Evolutionary conservation across 2,113 vertebrate species (phyloP).

Genomic region (Elachura formosa): DNA sequence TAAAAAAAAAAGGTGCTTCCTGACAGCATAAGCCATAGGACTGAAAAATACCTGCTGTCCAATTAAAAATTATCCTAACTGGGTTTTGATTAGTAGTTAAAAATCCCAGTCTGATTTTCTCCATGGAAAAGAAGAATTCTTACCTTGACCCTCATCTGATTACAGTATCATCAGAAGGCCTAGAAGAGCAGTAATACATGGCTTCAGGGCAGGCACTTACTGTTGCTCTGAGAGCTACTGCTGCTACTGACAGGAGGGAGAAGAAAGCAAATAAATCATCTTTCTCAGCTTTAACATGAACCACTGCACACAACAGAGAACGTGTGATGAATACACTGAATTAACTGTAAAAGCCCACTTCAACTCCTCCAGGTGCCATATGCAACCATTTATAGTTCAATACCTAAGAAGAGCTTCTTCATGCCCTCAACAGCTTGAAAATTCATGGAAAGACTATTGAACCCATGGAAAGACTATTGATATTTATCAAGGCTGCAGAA

Average conservation of each 20-base stretch:
- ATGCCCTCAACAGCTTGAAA: background rate
- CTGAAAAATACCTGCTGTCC: background rate
- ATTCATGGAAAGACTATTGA: background rate
- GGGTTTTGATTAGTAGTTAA: background rate
- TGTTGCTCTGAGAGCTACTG: background rate
- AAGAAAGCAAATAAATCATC: slow-evolving; percentile 2
- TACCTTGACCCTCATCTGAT: background rate
- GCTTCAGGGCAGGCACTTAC: background rate
- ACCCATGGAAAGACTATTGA: no score
- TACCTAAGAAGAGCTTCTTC: slow-evolving; percentile 1
- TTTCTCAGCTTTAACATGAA: background rate
- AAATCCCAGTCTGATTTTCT: background rate
- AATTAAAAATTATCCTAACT: background rate
- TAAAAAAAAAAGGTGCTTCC: background rate
- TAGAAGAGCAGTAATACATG: background rate
- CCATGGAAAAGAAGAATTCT: background rate
- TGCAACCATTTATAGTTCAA: slow-evolving; percentile 24
- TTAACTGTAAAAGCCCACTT: background rate
- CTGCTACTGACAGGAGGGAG: background rate
- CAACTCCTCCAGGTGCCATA: slow-evolving; percentile 17
- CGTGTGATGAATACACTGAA: background rate
- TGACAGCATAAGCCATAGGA: background rate
- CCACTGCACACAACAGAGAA: background rate
- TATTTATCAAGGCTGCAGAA: slow-evolving; percentile 7
- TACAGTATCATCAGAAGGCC: background rate